Evolutionary conservation across 2,888 invertebrate species (phyloP).

Genomic region (Diaperis boleti): DNA sequence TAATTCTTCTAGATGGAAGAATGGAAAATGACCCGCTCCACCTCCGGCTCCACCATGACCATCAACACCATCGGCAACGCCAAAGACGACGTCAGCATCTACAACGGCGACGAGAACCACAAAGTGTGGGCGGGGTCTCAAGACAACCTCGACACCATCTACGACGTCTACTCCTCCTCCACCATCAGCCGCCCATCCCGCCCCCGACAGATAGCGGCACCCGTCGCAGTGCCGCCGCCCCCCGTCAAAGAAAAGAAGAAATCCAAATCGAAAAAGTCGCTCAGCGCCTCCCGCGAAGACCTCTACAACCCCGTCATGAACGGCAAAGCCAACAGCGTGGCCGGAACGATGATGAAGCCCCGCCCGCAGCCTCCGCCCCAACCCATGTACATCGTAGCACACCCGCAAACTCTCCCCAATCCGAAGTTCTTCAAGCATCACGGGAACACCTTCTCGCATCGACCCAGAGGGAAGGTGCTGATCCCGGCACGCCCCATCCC

Average conservation of each 20-base stretch:
- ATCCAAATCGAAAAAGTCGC: constrained; percentile 70
- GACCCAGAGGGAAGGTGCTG: constrained; percentile 69
- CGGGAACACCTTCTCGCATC: constrained; percentile 61
- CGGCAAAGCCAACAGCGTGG: constrained; percentile 64
- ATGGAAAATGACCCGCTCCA: constrained; percentile 70
- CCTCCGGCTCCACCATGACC: constrained; percentile 73
- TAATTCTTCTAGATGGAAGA: constrained; percentile 65
- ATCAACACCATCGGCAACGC: constrained; percentile 71
- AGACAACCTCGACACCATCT: constrained; percentile 79
- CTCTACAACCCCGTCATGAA: constrained; percentile 70
- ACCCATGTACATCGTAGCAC: constrained; percentile 64
- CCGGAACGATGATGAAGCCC: constrained; percentile 67
- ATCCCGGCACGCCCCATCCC: constrained; percentile 71
- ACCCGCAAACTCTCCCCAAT: constrained; percentile 64
- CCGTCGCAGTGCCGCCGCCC: constrained; percentile 86
- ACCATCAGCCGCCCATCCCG: constrained; percentile 76
- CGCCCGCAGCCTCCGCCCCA: constrained; percentile 60
- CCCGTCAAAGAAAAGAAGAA: constrained; percentile 76
- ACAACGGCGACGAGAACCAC: constrained; percentile 93
- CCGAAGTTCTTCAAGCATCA: constrained; percentile 67
- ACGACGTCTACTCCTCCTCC: constrained; percentile 76
- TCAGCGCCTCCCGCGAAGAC: constrained; percentile 66
- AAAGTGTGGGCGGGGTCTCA: constrained; percentile 90
- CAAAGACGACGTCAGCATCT: constrained; percentile 85
- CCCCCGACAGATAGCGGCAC: constrained; percentile 84